Base-by-base conservation (phyloP, 2,113 vertebrate species). In the Channa maculata region DNA sequence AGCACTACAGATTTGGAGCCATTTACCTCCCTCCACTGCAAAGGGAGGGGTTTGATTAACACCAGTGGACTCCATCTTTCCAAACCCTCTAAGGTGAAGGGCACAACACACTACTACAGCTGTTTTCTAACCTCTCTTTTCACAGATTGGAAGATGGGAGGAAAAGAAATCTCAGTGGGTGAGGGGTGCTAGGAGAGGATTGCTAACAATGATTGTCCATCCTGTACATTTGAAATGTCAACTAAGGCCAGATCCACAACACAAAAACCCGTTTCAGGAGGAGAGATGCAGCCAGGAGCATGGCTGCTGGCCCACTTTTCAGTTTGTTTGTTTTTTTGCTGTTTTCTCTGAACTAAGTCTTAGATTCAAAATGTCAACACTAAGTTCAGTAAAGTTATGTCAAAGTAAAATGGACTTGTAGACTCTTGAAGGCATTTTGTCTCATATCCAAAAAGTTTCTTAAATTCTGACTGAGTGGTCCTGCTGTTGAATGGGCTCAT, bases 271-370 rank as follows among this genome's bases (percentile, higher is more conserved):
- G 5, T 65, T 76, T 80, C 34, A 46, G 24, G 65, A 34, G 11
- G 4, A 53, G 37, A 1, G 34, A 36, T 1, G 46, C 3, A 1
- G 61, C 39, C 12, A 12, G 48, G 11, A 70, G 60, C 14, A 10
- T 74, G 74, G 77, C 61, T 62, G 60, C 50, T 88, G 86, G 87
- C 79, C 87, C 63, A 87, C 59, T 86, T 91, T 59, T 46, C 33
- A 72, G 58, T 53, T 64, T 71, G 24, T 24, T 24, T 24, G 24
- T 24, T 24, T 24, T 65, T 62, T 75, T 48, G 58, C 78, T 80
- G 68, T 67, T 54, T 45, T 65, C 44, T 8, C 60, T 53, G 59
- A 76, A 78, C 41, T 72, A 61, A 65, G 8, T 36, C 51, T 51
- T 12, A 1, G 36, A 72, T 75, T 81, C 66, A 77, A 68, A 66